These are phyloP conservation scores for Papilio polytes DNA, from an alignment of 1,140 invertebrate species.

Conservation along the genomic window DNA sequence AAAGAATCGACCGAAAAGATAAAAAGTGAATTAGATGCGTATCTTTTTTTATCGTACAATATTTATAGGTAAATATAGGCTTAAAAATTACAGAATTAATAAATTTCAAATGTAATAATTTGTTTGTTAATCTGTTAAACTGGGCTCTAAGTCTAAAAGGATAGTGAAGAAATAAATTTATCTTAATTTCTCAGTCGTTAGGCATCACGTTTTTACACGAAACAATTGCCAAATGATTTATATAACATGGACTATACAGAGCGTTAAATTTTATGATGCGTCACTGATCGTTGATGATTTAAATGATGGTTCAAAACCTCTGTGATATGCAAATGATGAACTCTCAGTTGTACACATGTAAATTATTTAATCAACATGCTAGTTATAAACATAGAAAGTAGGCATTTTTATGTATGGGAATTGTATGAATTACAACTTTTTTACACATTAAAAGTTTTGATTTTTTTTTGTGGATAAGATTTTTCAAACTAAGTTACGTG, in stretches of 20 bases:
- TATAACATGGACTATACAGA: slow-evolving; percentile 50
- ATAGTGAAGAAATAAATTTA: neutral
- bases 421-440: neutral
- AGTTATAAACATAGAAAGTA: neutral
- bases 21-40: neutral
- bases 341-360: slow-evolving; percentile 28
- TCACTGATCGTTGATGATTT: slow-evolving; percentile 45
- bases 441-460: neutral
- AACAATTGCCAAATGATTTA: slow-evolving; percentile 40
- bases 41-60: no score
- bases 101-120: no score
- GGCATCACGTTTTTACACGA: slow-evolving; percentile 33
- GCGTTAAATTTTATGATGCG: slow-evolving; percentile 49
- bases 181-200: slow-evolving; percentile 9
- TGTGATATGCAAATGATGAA: slow-evolving; percentile 27
- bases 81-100: no score
- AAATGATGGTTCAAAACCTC: neutral
- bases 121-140: neutral
- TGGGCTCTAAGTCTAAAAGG: neutral
- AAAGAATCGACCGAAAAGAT: neutral
- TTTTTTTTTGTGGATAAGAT: neutral
- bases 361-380: slow-evolving; percentile 14
- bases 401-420: neutral
- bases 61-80: no score
- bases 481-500: no score